phyloP scores from a whole-genome alignment of 2,888 invertebrate species.

The Drosophila kambysellisi region DNA sequence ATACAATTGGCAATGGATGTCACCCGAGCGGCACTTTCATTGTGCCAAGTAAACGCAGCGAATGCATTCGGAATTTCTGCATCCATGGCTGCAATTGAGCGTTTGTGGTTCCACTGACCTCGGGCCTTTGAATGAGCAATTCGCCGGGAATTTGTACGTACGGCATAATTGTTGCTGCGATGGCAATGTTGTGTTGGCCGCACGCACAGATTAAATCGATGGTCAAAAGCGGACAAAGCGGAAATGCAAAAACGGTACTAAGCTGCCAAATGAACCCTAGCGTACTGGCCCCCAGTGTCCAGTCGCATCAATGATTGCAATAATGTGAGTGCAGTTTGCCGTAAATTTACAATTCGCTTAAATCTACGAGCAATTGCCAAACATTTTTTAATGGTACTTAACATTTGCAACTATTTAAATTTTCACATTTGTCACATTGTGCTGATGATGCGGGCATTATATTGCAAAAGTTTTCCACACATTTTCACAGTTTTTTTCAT shows the following conservation, averaged over 20 bases:
- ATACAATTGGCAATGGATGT: conserved; percentile 47
- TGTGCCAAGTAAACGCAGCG: conserved; percentile 44
- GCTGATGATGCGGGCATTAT: conserved; percentile 26
- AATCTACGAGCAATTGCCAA: conserved; percentile 10
- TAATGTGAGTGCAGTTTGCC: conserved; percentile 54
- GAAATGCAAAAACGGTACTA: conserved; percentile 56
- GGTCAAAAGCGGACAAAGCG: conserved; percentile 48
- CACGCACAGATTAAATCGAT: conserved; percentile 65
- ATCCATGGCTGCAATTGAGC: conserved; percentile 22
- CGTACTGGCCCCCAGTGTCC: conserved; percentile 23
- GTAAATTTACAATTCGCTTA: conserved; percentile 57
- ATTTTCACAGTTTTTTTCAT: conserved; percentile 7
- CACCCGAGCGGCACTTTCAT: conserved; percentile 60
- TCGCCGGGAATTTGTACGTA: conserved; percentile 67
- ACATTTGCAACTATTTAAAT: conserved; percentile 34
- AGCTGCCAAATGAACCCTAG: conserved; percentile 62
- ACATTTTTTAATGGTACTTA: not conserved
- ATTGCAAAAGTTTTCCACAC: conserved; percentile 13
- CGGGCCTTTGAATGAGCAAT: conserved; percentile 65
- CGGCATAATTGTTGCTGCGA: conserved; percentile 70
- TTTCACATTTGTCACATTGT: conserved; percentile 23
- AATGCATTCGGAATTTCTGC: conserved; percentile 35
- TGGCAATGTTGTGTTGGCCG: conserved; percentile 55
- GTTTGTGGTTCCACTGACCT: conserved; percentile 43
- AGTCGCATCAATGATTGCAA: conserved; percentile 46